Percentiles rank a stretch among this genome's conserved stretches.
phyloP scores from a whole-genome alignment of 1,140 invertebrate genomes.

The Triops longicaudatus region DNA sequence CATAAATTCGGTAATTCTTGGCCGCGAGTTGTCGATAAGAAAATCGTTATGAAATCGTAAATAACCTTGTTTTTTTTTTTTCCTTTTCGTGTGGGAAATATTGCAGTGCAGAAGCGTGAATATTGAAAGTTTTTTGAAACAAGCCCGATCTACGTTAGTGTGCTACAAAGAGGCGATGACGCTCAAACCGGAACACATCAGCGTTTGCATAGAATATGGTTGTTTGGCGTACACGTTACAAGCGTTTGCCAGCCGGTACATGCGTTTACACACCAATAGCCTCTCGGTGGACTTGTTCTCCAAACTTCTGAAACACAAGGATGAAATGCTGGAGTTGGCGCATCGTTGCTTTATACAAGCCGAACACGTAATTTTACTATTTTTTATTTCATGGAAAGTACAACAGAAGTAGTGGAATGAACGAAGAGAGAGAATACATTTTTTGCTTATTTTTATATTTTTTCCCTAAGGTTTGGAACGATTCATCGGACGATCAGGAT shows the following conservation, averaged over 20 bases:
- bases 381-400: not conserved
- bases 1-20: conserved; percentile 54
- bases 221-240: conserved; percentile 76
- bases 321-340: conserved; percentile 65
- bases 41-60: not conserved
- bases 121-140: conserved; percentile 59
- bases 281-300: conserved; percentile 68
- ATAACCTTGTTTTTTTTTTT: not conserved
- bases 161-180: conserved; percentile 70
- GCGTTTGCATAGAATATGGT: conserved; percentile 82
- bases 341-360: conserved; percentile 66
- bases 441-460: not conserved
- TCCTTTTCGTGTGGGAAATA: not conserved
- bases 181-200: conserved; percentile 57
- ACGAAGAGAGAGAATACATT: not conserved
- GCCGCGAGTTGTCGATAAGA: not conserved
- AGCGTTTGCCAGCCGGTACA: conserved; percentile 71
- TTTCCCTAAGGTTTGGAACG: not conserved
- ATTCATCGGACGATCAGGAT: conserved; percentile 49
- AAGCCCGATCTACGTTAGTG: conserved; percentile 56
- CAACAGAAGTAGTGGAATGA: not conserved
- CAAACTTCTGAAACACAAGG: conserved; percentile 61
- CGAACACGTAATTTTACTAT: conserved; percentile 47
- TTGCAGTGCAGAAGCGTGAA: conserved; percentile 45
- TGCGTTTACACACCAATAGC: conserved; percentile 55